Base-by-base conservation (phyloP, 2,888 invertebrate genomes). In the Drosophila vallismaia region DNA sequence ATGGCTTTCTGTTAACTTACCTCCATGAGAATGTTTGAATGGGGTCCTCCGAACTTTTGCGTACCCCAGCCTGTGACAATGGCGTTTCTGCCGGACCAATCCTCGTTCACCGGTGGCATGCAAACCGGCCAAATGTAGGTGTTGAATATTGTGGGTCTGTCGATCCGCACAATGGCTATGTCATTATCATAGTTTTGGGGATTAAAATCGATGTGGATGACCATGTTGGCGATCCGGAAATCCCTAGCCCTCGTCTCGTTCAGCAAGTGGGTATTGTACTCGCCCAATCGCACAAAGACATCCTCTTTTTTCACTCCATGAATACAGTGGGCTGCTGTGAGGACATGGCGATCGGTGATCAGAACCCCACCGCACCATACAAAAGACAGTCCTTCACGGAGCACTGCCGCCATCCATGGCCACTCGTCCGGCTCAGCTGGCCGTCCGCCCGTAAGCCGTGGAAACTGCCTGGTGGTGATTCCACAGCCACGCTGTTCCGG, bases 111-210 rank as follows among this genome's bases (percentile, higher is more conserved):
- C 0, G 95, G 95, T 0, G 97, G 97, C 71, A 97, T 93, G 89
- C 97, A 97, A 56, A 97, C 94, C 0, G 96, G 97, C 95, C 96
- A 96, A 54, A 97, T 95, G 85, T 96, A 96, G 0, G 94, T 94
- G 81, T 95, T 95, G 89, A 96, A 96, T 4, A 93, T 91, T 0
- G 95, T 94, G 0, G 95, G 93, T 7, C 94, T 91, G 70, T 94
- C 93, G 53, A 96, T 91, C 79, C 94, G 94, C 45, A 97, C 77
- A 38, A 97, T 93, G 0, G 96, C 95, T 53, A 97, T 95, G 84
- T 97, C 97, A 86, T 97, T 94, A 71, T 94, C 94, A 88, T 95
- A 96, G 0, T 94, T 95, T 0, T 93, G 89, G 1, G 93, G 88
- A 79, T 95, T 94, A 88, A 94, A 97, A 50, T 94, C 93, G 42